Conservation (phyloP, 1,140 invertebrate genomes). For the Antheraea mylitta region DNA sequence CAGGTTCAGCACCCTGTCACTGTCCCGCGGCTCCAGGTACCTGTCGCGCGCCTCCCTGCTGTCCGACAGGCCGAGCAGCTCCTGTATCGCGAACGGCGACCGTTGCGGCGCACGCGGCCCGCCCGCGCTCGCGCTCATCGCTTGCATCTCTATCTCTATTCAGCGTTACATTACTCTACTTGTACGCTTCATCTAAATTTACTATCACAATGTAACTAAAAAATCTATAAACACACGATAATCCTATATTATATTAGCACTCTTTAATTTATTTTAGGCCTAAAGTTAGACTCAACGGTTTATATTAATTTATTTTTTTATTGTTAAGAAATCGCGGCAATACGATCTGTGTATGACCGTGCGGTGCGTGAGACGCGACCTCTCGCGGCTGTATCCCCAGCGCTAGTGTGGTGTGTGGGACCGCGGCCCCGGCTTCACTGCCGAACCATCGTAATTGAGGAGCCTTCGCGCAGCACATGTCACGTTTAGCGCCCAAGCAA, state of each 20-base stretch:
- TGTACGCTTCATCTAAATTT: conserved; percentile 16
- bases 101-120: conserved; percentile 84
- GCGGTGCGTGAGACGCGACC: conserved; percentile 41
- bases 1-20: conserved; percentile 52
- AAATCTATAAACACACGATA: conserved; percentile 8
- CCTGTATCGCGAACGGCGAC: conserved; percentile 95
- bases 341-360: conserved; percentile 14
- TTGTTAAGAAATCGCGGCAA: conserved; percentile 11
- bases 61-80: conserved; percentile 88
- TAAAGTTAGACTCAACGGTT: conserved; percentile 16
- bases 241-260: conserved; percentile 8
- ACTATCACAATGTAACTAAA: conserved; percentile 29
- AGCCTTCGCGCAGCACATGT: conserved; percentile 28
- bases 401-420: conserved; percentile 44
- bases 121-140: conserved; percentile 64
- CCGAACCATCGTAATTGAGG: conserved; percentile 41
- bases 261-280: conserved; percentile 13
- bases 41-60: conserved; percentile 49
- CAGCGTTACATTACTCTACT: conserved; percentile 14
- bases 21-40: conserved; percentile 47
- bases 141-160: conserved; percentile 47
- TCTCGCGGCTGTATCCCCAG: conserved; percentile 58
- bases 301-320: conserved; percentile 4
- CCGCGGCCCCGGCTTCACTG: conserved; percentile 36
- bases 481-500: conserved; percentile 38